Percentiles rank a stretch among this genome's conserved stretches.
Evolutionary conservation across 2,113 vertebrate species (phyloP).

Genomic region (Pantherophis guttatus): DNA sequence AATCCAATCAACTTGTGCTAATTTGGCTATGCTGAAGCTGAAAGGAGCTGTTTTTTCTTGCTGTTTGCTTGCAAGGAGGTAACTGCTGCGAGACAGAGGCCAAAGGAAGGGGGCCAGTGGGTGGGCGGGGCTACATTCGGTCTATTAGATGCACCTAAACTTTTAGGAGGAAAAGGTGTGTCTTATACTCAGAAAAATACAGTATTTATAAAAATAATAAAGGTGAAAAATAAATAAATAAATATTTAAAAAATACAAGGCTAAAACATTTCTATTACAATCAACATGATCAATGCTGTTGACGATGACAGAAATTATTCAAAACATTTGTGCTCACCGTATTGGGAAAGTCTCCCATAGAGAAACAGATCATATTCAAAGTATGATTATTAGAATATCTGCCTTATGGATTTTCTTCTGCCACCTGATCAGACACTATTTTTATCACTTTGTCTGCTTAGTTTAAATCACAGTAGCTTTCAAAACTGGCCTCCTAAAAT

Average conservation of each 20-base stretch:
- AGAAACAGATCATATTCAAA: neutral
- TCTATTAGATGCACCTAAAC: no score
- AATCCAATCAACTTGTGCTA: no score
- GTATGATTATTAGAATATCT: neutral
- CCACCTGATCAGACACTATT: neutral
- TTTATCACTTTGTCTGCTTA: neutral
- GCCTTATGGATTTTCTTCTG: neutral
- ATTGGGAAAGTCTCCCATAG: neutral
- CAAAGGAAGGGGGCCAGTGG: no score
- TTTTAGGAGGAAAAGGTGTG: no score
- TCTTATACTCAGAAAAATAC: no score
- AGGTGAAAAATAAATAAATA: neutral
- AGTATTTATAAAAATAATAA: neutral
- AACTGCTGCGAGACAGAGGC: no score
- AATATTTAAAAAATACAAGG: neutral
- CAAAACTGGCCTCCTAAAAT: neutral
- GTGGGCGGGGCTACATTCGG: no score
- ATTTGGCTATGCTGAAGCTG: no score
- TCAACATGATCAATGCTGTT: neutral
- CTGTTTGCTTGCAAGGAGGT: no score
- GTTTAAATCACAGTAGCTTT: neutral
- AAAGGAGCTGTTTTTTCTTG: no score
- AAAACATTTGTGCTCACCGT: neutral
- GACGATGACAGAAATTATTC: neutral
- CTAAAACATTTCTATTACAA: neutral